Conservation (phyloP, 1,140 invertebrate genomes). For the Goniozus legneri region DNA sequence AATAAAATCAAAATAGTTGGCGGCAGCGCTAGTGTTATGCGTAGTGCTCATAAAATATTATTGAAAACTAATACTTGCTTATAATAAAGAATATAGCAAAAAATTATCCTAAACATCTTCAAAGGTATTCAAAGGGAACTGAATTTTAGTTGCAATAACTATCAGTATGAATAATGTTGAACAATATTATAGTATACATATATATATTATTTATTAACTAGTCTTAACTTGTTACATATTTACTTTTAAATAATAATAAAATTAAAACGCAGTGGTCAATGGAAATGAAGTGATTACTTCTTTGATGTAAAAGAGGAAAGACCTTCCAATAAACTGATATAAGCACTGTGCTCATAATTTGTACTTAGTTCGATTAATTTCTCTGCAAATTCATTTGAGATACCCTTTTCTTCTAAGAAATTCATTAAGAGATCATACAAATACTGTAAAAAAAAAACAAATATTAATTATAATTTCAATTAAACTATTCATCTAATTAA, state of each 20-base stretch:
- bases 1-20: no score
- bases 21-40: no score
- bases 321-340: slow-evolving; percentile 80
- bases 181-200: not conserved
- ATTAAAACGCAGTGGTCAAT: slow-evolving; percentile 18
- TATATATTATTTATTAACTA: slow-evolving; percentile 15
- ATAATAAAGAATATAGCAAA: no score
- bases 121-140: no score
- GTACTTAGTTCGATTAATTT: slow-evolving; percentile 84
- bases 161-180: not conserved
- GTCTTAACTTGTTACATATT: slow-evolving; percentile 10
- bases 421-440: slow-evolving; percentile 93
- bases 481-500: not conserved
- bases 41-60: no score
- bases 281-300: slow-evolving; percentile 56
- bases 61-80: no score
- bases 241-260: slow-evolving; percentile 15
- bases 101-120: no score
- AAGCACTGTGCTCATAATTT: slow-evolving; percentile 83
- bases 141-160: no score
- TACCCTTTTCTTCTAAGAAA: slow-evolving; percentile 86
- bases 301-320: slow-evolving; percentile 79
- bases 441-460: slow-evolving; percentile 65
- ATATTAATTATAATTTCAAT: not conserved
- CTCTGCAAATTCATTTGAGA: slow-evolving; percentile 87